phyloP scores from a whole-genome alignment of 2,797 vertebrate genomes.

The Acipenser oxyrinchus region DNA sequence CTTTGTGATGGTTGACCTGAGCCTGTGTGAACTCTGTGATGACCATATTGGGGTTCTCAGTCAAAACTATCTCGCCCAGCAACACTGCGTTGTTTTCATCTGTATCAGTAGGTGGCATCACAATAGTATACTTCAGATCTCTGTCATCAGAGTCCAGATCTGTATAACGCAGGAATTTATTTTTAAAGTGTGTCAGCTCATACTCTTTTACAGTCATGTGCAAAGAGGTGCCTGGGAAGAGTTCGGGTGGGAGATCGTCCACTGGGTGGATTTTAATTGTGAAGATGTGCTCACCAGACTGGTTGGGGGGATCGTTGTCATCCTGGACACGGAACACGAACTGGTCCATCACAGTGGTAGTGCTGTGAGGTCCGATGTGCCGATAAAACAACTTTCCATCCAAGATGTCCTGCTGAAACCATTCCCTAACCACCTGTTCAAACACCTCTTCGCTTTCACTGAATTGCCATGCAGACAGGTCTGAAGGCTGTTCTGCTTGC shows the following conservation, averaged over 20 bases:
- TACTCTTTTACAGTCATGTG: constrained; percentile 79
- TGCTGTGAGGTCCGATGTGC: constrained; percentile 63
- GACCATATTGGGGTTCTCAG: constrained; percentile 55
- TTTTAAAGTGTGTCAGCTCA: constrained; percentile 69
- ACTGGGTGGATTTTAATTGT: constrained; percentile 67
- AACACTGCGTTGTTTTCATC: constrained; percentile 67
- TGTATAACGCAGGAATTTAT: constrained; percentile 64
- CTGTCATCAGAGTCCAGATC: constrained; percentile 78
- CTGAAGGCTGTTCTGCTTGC: constrained; percentile 60
- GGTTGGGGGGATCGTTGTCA: constrained; percentile 76
- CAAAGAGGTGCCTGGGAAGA: constrained; percentile 64
- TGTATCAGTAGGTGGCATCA: constrained; percentile 63
- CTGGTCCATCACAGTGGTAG: constrained; percentile 50
- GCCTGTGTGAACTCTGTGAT: constrained; percentile 75
- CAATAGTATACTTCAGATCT: constrained; percentile 69
- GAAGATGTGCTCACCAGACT: constrained; percentile 67
- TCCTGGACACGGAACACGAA: constrained; percentile 75
- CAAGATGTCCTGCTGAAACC: constrained; percentile 78
- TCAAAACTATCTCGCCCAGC: constrained; percentile 68
- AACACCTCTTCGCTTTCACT: constrained; percentile 68
- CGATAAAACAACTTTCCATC: constrained; percentile 77
- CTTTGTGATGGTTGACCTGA: constrained; percentile 78
- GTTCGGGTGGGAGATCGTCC: constrained; percentile 63
- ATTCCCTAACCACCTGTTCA: constrained; percentile 76
- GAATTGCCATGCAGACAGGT: constrained; percentile 63